Conservation (phyloP, 2,113 vertebrate species). For the Benitochromis conjunctus region DNA sequence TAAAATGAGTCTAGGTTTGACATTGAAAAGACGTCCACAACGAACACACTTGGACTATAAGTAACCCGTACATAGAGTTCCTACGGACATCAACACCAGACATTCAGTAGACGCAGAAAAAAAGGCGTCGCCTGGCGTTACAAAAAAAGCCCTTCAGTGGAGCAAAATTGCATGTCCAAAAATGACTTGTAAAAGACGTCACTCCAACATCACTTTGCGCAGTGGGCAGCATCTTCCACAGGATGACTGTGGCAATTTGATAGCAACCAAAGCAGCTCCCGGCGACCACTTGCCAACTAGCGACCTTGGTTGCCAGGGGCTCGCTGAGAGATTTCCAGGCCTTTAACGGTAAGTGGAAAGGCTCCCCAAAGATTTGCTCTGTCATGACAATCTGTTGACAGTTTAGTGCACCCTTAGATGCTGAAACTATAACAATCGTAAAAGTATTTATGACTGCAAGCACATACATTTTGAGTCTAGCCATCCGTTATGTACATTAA, state of each 20-base stretch:
- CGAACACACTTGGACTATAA: accelerated
- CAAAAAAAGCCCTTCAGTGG: neutral
- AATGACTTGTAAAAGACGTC: neutral
- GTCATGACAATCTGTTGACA: neutral
- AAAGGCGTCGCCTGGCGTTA: neutral
- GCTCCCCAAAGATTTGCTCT: neutral
- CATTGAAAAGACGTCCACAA: neutral
- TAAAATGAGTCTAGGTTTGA: neutral
- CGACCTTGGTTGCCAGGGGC: neutral
- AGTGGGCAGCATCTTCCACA: neutral
- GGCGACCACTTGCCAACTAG: neutral
- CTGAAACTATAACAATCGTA: neutral
- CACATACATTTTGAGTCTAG: neutral
- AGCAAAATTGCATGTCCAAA: neutral
- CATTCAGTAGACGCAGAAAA: accelerated
- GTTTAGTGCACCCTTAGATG: neutral
- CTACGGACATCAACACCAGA: neutral
- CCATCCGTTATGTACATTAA: neutral
- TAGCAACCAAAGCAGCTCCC: neutral
- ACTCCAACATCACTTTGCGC: neutral
- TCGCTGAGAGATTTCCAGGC: neutral
- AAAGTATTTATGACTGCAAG: neutral
- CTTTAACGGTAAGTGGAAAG: neutral
- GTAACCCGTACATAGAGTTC: neutral
- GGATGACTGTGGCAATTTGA: neutral